Base-by-base conservation (phyloP, 2,113 vertebrate species). In the Bucco capensis region DNA sequence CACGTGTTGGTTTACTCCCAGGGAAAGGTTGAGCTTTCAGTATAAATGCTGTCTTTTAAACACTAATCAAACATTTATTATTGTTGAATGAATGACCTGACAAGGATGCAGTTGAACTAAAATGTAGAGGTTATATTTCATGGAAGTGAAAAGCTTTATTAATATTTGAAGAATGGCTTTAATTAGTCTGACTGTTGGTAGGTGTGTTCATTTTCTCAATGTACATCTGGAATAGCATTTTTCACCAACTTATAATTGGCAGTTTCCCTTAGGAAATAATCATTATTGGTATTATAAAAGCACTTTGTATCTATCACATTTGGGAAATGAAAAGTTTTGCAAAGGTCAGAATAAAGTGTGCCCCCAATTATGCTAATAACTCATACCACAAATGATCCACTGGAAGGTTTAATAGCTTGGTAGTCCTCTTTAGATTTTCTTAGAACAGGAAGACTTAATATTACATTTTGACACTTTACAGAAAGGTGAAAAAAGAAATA, bases 331-430 rank as follows among this genome's bases (percentile, higher is more conserved):
- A 98, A n/a, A 98, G 92, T 96, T 97, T 97, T 86, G 76, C 88
- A 96, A 96, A 98, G 97, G 97, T 98, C 98, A 98, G 97, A 97
- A 97, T 97, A 98, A 98, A 98, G 96, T 97, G 97, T 98, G 98
- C 98, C 98, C 98, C 98, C 98, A 99, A 99, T 99, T 99, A 99
- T 97, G 97, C 98, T 98, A 98, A 97, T 97, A 98, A 98, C 97
- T 98, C 98, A 97, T 97, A 97, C 97, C 98, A 97, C 96, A 98
- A 98, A 98, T 98, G 97, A 96, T 97, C 97, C 96, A 96, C 97
- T 88, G 91, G 96, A 97, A 97, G 80, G 94, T 95, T 97, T 97
- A 97, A 97, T 97, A 97, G 96, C 96, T 97, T 98, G 86, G 67
- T 96, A 97, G 90, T 88, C 81, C 88, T 97, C 94, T 89, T 90